Conservation (phyloP, 2,888 invertebrate species). For the Busseola fusca region DNA sequence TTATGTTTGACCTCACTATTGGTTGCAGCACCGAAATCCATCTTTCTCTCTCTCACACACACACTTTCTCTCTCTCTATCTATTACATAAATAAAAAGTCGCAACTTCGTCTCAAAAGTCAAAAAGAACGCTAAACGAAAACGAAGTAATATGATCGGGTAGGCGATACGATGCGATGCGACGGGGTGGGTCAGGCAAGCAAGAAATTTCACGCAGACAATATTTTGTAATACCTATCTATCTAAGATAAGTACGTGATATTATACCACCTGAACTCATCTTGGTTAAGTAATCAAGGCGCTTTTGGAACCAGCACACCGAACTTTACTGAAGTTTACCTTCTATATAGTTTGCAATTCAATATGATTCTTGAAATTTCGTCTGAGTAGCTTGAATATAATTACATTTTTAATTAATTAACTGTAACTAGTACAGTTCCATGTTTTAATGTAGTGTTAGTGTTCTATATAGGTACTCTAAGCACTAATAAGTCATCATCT, state of each 20-base stretch:
- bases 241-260: conserved; percentile 6
- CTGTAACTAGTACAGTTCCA: background rate
- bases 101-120: background rate
- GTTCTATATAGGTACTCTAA: background rate
- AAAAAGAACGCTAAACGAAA: background rate
- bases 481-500: background rate
- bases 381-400: conserved; percentile 20
- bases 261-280: conserved; percentile 9
- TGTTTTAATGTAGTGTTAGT: background rate
- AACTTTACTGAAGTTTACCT: conserved; percentile 38
- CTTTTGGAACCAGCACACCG: conserved; percentile 25
- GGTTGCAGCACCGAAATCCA: too few relatives aligned
- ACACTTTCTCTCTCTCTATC: too few relatives aligned
- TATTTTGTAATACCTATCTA: background rate
- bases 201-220: background rate
- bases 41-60: too few relatives aligned
- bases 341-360: conserved; percentile 39
- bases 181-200: background rate
- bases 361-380: conserved; percentile 35
- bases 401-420: conserved; percentile 12
- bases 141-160: background rate
- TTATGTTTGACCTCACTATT: too few relatives aligned
- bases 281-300: conserved; percentile 23
- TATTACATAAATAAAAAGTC: too few relatives aligned
- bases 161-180: background rate